Base-by-base conservation (phyloP, 1,140 invertebrate genomes). In the Nixonia krombeini region DNA sequence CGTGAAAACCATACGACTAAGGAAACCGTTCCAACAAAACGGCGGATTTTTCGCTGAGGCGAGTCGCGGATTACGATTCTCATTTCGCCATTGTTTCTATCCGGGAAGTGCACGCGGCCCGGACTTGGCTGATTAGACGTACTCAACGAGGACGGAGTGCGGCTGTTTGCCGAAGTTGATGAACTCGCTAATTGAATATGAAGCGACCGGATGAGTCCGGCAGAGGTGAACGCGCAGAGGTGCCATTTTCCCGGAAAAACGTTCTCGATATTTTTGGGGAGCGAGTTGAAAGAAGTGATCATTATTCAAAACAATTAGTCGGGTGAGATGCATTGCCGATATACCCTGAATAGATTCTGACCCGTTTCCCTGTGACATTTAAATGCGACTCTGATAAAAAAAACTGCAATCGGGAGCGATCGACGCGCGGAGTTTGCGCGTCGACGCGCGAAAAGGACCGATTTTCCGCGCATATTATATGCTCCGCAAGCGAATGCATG, bases 121-220 rank as follows among this genome's bases (percentile, higher is more conserved):
- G 2, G 6, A 3, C 21, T 8, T 12, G 33, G 1, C 33, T 40
- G 57, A 61, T 59, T 51, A 50, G 47, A 53, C 21, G 7, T 18
- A 53, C 25, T 42, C 50, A 26, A 33, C 45, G 33, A 26, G 25
- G 17, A 53, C 49, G 21, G 33, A 21, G 17, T 28, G 53, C 44
- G 47, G 47, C 49, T 53, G 53, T 53, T 62, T 21, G 44, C 31
- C 23, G 35, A 49, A 49, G 52, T 62, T 35, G 49, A 46, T 41
- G 21, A 61, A 61, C 31, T 61, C 38, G 31, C 31, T 61, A 61
- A 61, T 52, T 46, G 41, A 61, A 46, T 52, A 2, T 7, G 21
- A 29, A 33, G 31, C 47, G 13, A 46, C 47, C 13, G 38, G 18
- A 31, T 47, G 52, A 61, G 38, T 37, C 44, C 10, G 56, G 17